A percentile compares a stretch with the other conserved stretches of the same genome.
Evolutionary conservation across 2,797 vertebrate genomes (phyloP).

Genomic region (Lophius americanus): DNA sequence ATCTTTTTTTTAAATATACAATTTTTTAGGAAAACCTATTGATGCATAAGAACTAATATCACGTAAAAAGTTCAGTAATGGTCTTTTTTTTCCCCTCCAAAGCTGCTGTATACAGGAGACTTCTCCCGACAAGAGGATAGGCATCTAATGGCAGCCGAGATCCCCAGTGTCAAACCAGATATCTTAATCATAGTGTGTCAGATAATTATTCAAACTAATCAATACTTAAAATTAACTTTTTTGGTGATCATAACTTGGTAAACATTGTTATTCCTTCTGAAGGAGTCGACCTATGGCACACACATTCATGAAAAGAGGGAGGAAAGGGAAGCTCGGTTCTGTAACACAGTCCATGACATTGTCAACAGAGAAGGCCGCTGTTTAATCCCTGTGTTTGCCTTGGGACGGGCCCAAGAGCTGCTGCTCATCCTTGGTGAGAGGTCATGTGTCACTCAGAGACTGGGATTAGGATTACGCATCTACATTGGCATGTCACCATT

Average conservation of each 20-base stretch:
- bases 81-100: conserved; percentile 3
- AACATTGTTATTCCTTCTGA: conserved; percentile 3
- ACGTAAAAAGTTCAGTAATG: background rate
- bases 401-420: conserved; percentile 93
- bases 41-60: background rate
- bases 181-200: conserved; percentile 85
- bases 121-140: conserved; percentile 96
- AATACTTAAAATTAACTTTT: background rate
- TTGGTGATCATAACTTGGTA: background rate
- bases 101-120: conserved; percentile 96
- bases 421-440: conserved; percentile 91
- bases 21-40: background rate
- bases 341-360: conserved; percentile 91
- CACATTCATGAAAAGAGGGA: conserved; percentile 93
- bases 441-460: conserved; percentile 27
- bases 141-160: conserved; percentile 95
- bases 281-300: conserved; percentile 83
- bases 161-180: conserved; percentile 92
- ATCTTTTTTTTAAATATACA: background rate
- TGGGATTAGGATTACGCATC: background rate
- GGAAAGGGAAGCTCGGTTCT: conserved; percentile 90
- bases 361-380: conserved; percentile 91
- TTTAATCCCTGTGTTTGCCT: conserved; percentile 87
- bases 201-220: background rate
- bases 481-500: background rate